Percentiles rank a stretch among this genome's conserved stretches.
These are phyloP conservation scores for Virgularia gustaviana DNA, from an alignment of 92 coral and sea anemone species.

Conservation along the genomic window DNA sequence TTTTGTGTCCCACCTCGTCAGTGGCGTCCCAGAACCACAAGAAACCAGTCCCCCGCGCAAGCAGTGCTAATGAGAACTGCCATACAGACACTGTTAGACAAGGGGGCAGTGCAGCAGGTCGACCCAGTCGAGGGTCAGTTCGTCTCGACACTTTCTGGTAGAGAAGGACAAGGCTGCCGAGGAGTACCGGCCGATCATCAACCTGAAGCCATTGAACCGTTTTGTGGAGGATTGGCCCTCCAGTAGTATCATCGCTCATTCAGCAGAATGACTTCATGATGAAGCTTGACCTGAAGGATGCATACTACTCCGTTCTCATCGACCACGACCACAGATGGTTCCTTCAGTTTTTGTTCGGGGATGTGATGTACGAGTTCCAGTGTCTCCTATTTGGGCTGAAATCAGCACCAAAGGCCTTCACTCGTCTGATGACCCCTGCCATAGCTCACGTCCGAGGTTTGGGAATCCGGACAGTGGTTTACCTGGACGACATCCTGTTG, in stretches of 20 bases:
- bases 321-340: constrained; percentile 4
- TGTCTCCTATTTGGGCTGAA: constrained; percentile 40
- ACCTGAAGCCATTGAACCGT: constrained; percentile 10
- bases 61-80: background rate
- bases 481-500: constrained; percentile 41
- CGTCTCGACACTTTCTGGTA: constrained; percentile 5
- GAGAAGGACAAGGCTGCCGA: constrained; percentile 11
- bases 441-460: constrained; percentile 35
- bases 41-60: background rate
- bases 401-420: background rate
- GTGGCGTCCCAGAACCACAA: constrained; percentile 30
- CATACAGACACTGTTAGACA: background rate
- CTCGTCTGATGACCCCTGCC: constrained; percentile 30
- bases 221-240: constrained; percentile 7
- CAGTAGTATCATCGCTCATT: constrained; percentile 6
- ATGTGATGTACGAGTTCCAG: constrained; percentile 44
- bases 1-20: constrained; percentile 22
- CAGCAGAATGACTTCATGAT: constrained; percentile 40
- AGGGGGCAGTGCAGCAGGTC: background rate
- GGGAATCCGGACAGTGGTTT: constrained; percentile 39
- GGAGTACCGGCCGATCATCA: constrained; percentile 9
- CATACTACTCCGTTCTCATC: constrained; percentile 8
- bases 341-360: constrained; percentile 35
- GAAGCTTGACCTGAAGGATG: constrained; percentile 37
- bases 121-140: constrained; percentile 19